Evolutionary conservation across 2,113 vertebrate genomes (phyloP).

Genomic region (Ellobius talpinus): DNA sequence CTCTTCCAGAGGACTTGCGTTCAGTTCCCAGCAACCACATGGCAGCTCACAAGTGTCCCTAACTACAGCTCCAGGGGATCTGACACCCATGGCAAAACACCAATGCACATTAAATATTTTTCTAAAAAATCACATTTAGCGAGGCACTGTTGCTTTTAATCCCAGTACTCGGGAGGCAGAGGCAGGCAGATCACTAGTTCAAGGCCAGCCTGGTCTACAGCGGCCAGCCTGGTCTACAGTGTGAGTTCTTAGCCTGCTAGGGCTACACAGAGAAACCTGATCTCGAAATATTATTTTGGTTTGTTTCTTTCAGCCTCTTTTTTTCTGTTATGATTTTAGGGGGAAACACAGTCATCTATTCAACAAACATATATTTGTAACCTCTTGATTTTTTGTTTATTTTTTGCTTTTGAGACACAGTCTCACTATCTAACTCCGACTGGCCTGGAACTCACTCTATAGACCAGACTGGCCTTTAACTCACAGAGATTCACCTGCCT

Average conservation of each 20-base stretch:
- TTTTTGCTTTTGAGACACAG: neutral
- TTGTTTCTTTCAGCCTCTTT: conserved; percentile 20
- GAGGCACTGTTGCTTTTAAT: neutral
- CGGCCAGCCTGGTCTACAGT: neutral
- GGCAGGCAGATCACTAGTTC: neutral
- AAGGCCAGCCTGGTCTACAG: neutral
- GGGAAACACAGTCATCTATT: neutral
- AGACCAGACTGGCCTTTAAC: neutral
- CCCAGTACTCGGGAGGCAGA: neutral
- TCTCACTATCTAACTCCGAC: no score
- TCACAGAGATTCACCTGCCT: neutral
- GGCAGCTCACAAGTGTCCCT: neutral
- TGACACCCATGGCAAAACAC: neutral
- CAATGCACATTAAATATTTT: neutral
- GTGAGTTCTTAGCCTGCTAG: neutral
- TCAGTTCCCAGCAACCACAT: neutral
- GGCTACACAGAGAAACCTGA: neutral
- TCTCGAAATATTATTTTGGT: neutral
- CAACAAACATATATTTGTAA: neutral
- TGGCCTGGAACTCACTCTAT: neutral
- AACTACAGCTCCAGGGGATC: neutral
- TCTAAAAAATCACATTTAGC: neutral
- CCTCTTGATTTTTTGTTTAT: neutral
- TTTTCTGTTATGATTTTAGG: neutral
- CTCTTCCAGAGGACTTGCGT: neutral